Evolutionary conservation across 2,113 vertebrate species (phyloP).

Genomic region (Gallinago jamesoni): DNA sequence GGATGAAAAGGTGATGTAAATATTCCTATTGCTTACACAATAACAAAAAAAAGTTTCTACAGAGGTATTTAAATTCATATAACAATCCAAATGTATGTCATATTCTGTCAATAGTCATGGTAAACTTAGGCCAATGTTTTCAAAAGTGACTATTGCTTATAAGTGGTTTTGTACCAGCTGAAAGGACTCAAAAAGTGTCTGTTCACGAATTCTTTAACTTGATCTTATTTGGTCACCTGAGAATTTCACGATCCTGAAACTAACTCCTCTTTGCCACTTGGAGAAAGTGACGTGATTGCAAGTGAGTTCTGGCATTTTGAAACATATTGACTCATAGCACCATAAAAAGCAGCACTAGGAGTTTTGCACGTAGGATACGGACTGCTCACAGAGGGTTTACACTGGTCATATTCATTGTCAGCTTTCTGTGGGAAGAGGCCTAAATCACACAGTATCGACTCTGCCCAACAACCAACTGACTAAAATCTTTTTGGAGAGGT

Average conservation of each 20-base stretch:
- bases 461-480: rapidly evolving
- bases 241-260: not conserved
- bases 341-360: not conserved
- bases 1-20: not conserved
- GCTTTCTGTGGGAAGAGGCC: not conserved
- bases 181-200: not conserved
- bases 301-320: not conserved
- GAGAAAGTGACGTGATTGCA: not conserved
- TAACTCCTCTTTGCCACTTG: not conserved
- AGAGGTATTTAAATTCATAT: not conserved
- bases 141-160: not conserved
- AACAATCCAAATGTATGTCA: not conserved
- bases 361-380: not conserved
- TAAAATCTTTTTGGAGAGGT: not conserved
- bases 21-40: not conserved
- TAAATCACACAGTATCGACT: not conserved
- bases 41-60: not conserved
- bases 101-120: not conserved
- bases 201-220: not conserved
- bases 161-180: not conserved
- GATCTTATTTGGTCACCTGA: not conserved
- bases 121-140: not conserved
- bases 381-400: not conserved
- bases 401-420: not conserved
- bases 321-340: not conserved